A percentile compares a stretch with the other conserved stretches of the same genome.
These are phyloP conservation scores for Tachysurus fulvidraco DNA, from an alignment of 2,113 vertebrate genomes.

Conservation along the genomic window DNA sequence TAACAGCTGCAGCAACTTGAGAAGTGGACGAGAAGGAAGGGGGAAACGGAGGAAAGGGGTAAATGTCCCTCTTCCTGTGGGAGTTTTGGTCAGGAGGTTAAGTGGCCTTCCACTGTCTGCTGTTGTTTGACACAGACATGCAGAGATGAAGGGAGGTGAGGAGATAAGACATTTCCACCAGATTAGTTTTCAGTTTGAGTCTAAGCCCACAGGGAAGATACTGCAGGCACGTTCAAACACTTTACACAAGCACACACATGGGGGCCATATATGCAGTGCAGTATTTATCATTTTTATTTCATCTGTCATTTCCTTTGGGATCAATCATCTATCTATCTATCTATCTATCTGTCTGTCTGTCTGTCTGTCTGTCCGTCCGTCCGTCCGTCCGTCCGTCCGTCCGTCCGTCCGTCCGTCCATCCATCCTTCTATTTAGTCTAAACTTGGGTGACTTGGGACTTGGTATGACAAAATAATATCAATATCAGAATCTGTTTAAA, in stretches of 20 bases:
- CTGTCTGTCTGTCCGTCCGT: neutral
- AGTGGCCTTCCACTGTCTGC: conserved; percentile 27
- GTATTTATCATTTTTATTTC: neutral
- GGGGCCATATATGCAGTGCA: neutral
- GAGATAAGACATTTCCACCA: conserved; percentile 3
- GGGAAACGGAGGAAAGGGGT: neutral
- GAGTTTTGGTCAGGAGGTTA: conserved; percentile 39
- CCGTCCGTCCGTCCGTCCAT: too few relatives aligned
- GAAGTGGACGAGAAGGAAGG: conserved; percentile 42
- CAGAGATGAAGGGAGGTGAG: conserved; percentile 6
- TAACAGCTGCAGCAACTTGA: conserved; percentile 66
- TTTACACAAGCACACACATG: neutral
- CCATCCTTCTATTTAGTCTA: neutral
- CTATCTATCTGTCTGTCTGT: neutral
- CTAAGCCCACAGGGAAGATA: neutral
- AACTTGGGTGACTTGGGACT: neutral
- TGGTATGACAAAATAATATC: neutral
- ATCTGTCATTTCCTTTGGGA: neutral
- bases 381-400: too few relatives aligned
- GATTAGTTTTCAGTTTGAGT: neutral
- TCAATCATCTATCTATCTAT: neutral
- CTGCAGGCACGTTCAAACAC: neutral
- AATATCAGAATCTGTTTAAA: neutral
- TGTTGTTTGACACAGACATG: conserved; percentile 26
- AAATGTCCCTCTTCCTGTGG: conserved; percentile 28